phyloP scores from a whole-genome alignment of 2,113 vertebrate genomes.

The Hypomesus transpacificus region DNA sequence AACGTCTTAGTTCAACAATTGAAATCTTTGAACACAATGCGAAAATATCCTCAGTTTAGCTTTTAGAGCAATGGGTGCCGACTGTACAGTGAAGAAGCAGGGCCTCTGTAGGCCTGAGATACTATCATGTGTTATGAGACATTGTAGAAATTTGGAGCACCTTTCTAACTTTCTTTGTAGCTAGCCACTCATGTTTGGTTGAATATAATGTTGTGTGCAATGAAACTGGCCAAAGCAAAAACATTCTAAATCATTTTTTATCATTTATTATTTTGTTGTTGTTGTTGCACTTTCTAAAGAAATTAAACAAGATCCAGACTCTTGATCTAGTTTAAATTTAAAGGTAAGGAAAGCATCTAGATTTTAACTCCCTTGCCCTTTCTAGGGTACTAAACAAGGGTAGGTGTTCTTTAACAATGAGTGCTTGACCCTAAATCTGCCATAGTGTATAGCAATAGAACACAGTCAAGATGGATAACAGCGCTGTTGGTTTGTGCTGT shows the following conservation, averaged over 20 bases:
- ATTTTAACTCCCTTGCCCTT: conserved; percentile 51
- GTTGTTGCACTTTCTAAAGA: conserved; percentile 76
- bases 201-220: conserved; percentile 58
- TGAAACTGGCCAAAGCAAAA: conserved; percentile 77
- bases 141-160: conserved; percentile 61
- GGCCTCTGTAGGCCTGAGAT: conserved; percentile 46
- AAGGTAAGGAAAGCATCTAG: conserved; percentile 46
- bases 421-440: conserved; percentile 69
- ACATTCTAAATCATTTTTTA: conserved; percentile 63
- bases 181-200: conserved; percentile 63
- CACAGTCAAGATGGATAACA: conserved; percentile 63
- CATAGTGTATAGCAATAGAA: conserved; percentile 71
- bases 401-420: conserved; percentile 55
- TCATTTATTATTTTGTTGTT: too few species aligned
- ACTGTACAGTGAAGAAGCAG: conserved; percentile 58
- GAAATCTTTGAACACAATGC: conserved; percentile 54
- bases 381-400: conserved; percentile 45
- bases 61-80: conserved; percentile 30
- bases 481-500: conserved; percentile 72
- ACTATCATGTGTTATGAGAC: conserved; percentile 50
- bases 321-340: conserved; percentile 43
- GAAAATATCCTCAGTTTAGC: conserved; percentile 16
- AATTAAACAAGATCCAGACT: conserved; percentile 39
- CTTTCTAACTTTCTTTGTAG: conserved; percentile 65
- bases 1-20: conserved; percentile 61